phyloP scores from a whole-genome alignment of 2,797 vertebrate species.

The Epinephelus malabaricus region DNA sequence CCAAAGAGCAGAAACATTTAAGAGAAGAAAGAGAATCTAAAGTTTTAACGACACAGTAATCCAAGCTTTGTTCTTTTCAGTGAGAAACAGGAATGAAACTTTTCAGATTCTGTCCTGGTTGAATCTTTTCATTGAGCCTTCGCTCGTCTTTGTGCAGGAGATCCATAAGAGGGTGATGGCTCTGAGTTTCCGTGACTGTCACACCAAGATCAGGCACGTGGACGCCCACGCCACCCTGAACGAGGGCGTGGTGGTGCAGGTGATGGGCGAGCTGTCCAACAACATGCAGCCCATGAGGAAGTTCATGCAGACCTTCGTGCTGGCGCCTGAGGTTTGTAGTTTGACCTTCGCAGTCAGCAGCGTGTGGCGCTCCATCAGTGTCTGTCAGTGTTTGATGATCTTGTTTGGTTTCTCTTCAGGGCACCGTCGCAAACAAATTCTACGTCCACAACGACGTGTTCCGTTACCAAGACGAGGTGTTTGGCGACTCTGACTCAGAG shows the following conservation, averaged over 20 bases:
- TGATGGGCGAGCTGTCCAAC: slow-evolving; percentile 98
- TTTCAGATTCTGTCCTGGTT: background rate
- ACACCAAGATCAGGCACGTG: slow-evolving; percentile 97
- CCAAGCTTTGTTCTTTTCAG: too few relatives aligned
- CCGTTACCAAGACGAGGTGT: slow-evolving; percentile 98
- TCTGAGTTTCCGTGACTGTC: slow-evolving; percentile 96
- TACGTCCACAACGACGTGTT: slow-evolving; percentile 99
- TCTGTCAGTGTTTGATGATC: too few relatives aligned
- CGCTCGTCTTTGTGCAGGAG: slow-evolving; percentile 83
- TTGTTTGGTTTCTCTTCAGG: slow-evolving; percentile 77
- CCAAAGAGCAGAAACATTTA: too few relatives aligned
- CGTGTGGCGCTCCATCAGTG: too few relatives aligned
- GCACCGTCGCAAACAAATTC: slow-evolving; percentile 98
- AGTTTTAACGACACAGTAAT: too few relatives aligned
- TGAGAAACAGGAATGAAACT: too few relatives aligned
- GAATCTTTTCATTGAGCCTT: background rate
- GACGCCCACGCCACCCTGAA: slow-evolving; percentile 97
- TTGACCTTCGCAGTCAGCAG: background rate
- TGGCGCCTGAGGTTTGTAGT: slow-evolving; percentile 92
- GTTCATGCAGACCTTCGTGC: slow-evolving; percentile 98
- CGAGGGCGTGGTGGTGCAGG: slow-evolving; percentile 97
- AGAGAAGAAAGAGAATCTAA: too few relatives aligned
- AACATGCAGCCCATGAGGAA: slow-evolving; percentile 98
- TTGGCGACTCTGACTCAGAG: slow-evolving; percentile 96
- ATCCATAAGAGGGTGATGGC: slow-evolving; percentile 98